These are phyloP conservation scores for Sylvia atricapilla DNA, from an alignment of 2,113 vertebrate genomes.

Conservation along the genomic window DNA sequence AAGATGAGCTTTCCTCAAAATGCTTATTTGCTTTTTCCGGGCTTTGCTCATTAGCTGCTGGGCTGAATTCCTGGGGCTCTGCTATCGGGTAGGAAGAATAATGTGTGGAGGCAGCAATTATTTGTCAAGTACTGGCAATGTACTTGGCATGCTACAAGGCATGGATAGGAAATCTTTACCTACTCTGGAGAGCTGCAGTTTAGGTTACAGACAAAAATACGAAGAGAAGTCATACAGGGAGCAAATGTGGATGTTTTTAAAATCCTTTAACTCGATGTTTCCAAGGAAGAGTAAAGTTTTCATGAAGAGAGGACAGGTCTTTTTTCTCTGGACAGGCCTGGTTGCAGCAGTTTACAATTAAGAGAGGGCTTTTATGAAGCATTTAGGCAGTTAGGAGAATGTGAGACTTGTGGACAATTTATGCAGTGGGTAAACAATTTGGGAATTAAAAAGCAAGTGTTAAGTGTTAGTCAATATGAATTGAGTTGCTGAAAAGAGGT, in stretches of 20 bases:
- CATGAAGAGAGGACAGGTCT: neutral
- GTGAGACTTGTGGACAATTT: neutral
- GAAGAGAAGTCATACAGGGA: neutral
- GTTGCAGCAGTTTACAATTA: neutral
- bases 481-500: neutral
- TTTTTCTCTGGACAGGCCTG: neutral
- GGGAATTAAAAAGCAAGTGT: neutral
- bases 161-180: neutral
- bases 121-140: neutral
- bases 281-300: neutral
- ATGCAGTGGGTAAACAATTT: neutral
- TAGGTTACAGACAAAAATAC: neutral
- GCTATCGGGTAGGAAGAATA: neutral
- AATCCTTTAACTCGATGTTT: neutral
- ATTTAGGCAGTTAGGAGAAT: neutral
- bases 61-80: neutral
- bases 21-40: neutral
- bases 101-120: neutral
- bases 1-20: neutral
- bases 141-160: neutral
- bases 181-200: neutral
- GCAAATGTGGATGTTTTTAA: neutral
- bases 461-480: neutral
- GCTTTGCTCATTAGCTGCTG: neutral
- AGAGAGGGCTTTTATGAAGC: neutral